Conservation (phyloP, 2,888 invertebrate species). For the Itoplectis maculator region DNA sequence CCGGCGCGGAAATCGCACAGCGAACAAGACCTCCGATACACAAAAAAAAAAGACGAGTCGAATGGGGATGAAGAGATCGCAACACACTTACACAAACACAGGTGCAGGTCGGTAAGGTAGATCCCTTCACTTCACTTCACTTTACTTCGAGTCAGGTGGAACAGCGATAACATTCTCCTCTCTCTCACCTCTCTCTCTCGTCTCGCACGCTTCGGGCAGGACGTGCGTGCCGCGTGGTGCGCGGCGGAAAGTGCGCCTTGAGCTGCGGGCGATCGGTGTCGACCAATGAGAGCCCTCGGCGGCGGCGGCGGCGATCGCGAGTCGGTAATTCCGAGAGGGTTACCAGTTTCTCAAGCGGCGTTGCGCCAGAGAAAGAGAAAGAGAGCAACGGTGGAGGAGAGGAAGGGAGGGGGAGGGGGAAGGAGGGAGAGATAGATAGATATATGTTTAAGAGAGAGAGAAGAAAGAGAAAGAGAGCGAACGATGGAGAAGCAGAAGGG, state of each 20-base stretch:
- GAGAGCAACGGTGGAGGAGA: not conserved
- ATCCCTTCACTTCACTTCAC: not conserved
- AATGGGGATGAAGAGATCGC: too few relatives aligned
- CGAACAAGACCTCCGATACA: too few relatives aligned
- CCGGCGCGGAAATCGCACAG: too few relatives aligned
- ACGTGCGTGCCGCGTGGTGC: slow-evolving; percentile 33
- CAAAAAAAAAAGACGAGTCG: too few relatives aligned
- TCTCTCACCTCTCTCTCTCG: not conserved
- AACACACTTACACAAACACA: slow-evolving; percentile 50
- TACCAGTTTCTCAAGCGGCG: slow-evolving; percentile 28
- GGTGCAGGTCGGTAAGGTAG: slow-evolving; percentile 57
- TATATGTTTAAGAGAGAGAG: too few relatives aligned
- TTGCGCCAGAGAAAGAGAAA: not conserved
- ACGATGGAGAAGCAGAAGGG: too few relatives aligned
- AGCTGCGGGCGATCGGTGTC: slow-evolving; percentile 8
- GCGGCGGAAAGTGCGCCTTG: not conserved
- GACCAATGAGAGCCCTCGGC: slow-evolving; percentile 22
- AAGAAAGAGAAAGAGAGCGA: too few relatives aligned
- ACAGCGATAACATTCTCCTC: slow-evolving; percentile 32
- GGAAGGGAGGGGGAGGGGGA: too few relatives aligned
- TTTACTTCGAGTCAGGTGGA: slow-evolving; percentile 51
- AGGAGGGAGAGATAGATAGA: too few relatives aligned
- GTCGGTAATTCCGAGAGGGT: slow-evolving; percentile 34
- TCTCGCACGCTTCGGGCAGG: slow-evolving; percentile 33
- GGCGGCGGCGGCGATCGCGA: slow-evolving; percentile 8